phyloP scores from a whole-genome alignment of 2,888 invertebrate species.

The Glyphotaelius pellucidus region DNA sequence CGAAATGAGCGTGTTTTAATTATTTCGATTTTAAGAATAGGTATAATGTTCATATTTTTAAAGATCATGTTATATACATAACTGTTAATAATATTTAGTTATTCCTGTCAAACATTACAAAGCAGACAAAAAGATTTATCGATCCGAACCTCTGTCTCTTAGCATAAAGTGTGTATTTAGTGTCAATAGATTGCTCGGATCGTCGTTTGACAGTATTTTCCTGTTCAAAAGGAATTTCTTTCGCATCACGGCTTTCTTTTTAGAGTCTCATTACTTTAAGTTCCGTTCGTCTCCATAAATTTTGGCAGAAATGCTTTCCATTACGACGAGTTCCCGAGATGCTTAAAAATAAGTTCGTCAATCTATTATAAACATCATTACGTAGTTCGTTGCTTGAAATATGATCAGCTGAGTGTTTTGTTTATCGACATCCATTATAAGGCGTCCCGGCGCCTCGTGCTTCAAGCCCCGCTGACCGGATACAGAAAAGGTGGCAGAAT shows the following conservation, averaged over 20 bases:
- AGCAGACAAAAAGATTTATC: background rate
- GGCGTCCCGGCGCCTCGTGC: background rate
- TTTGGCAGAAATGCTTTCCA: background rate
- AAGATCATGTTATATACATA: too few relatives aligned
- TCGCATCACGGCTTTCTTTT: background rate
- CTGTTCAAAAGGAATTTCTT: background rate
- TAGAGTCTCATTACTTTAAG: background rate
- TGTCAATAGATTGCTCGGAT: background rate
- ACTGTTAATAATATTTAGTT: too few relatives aligned
- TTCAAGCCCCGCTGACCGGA: background rate
- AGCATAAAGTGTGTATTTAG: background rate
- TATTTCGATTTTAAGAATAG: too few relatives aligned
- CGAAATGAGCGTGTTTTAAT: too few relatives aligned
- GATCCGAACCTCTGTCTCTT: background rate
- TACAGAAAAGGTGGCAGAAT: slow-evolving; percentile 24
- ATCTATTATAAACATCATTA: slow-evolving; percentile 5
- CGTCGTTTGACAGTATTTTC: background rate
- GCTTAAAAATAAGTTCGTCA: background rate
- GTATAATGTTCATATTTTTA: too few relatives aligned
- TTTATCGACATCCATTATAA: slow-evolving; percentile 25
- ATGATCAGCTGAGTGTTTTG: slow-evolving; percentile 22
- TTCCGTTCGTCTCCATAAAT: background rate
- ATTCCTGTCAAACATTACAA: too few relatives aligned
- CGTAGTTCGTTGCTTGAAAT: background rate
- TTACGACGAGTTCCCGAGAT: background rate